Conservation (phyloP, 2,797 vertebrate species). For the Pagetopsis macropterus region DNA sequence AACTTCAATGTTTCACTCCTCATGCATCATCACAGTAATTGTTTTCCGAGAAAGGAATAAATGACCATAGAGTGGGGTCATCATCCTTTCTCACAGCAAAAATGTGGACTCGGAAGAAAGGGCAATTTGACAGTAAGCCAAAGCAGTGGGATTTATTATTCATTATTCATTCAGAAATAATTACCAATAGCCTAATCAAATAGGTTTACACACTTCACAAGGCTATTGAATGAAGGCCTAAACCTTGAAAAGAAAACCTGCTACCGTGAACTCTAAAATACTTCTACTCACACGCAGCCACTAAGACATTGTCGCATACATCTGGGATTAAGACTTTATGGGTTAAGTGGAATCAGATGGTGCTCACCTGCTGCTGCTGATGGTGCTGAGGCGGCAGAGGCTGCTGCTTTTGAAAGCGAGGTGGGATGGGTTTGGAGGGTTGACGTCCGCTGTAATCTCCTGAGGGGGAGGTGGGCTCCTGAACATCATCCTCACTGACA, state of each 20-base stretch:
- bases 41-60: not conserved
- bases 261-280: constrained; percentile 6
- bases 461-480: constrained; percentile 87
- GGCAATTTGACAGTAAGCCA: too few species aligned
- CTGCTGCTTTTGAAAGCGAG: constrained; percentile 92
- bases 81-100: not conserved
- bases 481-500: constrained; percentile 88
- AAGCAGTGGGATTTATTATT: not conserved
- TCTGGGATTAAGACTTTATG: constrained; percentile 24
- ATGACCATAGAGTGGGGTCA: not conserved
- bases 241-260: constrained; percentile 10
- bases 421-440: constrained; percentile 87
- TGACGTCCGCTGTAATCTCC: constrained; percentile 90
- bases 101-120: not conserved
- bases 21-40: not conserved
- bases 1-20: not conserved
- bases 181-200: constrained; percentile 4
- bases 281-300: constrained; percentile 3
- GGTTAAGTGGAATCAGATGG: constrained; percentile 8
- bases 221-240: not conserved
- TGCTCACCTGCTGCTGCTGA: constrained; percentile 71
- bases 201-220: not conserved
- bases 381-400: constrained; percentile 67
- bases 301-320: constrained; percentile 22
- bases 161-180: constrained; percentile 8